Evolutionary conservation across 2,888 invertebrate species (phyloP).

Genomic region (Tolmerus cingulatus): DNA sequence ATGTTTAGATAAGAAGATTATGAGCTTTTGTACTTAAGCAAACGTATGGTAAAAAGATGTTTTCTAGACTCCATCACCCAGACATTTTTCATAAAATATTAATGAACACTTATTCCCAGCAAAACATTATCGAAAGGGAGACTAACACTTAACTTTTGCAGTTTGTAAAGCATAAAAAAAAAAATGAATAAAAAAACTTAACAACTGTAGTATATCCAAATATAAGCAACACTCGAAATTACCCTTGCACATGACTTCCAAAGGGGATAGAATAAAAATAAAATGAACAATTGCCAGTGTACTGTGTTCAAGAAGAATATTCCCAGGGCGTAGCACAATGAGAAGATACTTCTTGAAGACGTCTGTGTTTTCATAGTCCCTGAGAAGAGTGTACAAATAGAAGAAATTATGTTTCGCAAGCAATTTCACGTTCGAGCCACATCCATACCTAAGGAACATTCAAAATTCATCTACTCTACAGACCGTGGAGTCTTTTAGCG

Average conservation of each 20-base stretch:
- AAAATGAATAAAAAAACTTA: neutral
- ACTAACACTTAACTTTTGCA: neutral
- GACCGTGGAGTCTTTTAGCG: neutral
- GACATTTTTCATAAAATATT: neutral
- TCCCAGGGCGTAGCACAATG: neutral
- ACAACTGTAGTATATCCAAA: neutral
- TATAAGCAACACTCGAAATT: neutral
- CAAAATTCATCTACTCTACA: neutral
- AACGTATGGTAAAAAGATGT: neutral
- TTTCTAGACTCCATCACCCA: neutral
- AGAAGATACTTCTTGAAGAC: neutral
- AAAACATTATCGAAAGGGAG: neutral
- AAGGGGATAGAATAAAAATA: neutral
- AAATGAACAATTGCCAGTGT: neutral
- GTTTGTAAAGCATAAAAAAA: neutral
- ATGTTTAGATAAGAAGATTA: neutral
- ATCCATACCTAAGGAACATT: neutral
- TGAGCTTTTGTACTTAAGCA: neutral
- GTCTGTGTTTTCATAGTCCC: neutral
- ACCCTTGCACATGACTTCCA: neutral
- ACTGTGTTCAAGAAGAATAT: neutral
- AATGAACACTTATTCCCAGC: neutral
- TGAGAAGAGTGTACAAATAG: neutral
- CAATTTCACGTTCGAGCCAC: neutral
- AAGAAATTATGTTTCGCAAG: neutral